A percentile compares a stretch with the other conserved stretches of the same genome.
phyloP scores from a whole-genome alignment of 1,140 invertebrate species.

The Trialeurodes vaporariorum region DNA sequence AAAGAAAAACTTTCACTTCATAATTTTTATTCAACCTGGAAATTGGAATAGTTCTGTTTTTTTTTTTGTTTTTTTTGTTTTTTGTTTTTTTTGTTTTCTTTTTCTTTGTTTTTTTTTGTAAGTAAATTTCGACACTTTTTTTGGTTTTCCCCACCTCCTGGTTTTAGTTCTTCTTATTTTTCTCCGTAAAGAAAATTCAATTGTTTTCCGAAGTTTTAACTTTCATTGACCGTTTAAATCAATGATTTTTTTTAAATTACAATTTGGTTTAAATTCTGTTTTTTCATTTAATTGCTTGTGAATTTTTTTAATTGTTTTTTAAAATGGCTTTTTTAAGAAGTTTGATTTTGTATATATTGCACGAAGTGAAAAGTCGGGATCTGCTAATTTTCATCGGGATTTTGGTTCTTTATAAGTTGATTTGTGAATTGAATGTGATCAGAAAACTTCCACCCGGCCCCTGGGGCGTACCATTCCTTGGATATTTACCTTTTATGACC shows the following conservation, averaged over 20 bases:
- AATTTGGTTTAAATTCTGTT: too few relatives aligned
- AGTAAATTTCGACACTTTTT: too few relatives aligned
- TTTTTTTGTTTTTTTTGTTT: too few relatives aligned
- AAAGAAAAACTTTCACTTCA: background rate
- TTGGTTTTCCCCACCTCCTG: too few relatives aligned
- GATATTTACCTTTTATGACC: constrained; percentile 67
- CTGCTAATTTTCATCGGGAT: background rate
- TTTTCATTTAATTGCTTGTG: background rate
- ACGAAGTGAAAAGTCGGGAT: background rate
- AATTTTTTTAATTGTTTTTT: background rate
- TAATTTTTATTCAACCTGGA: too few relatives aligned
- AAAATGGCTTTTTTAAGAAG: background rate
- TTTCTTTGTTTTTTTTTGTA: background rate
- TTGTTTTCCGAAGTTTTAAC: too few relatives aligned
- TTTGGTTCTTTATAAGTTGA: background rate
- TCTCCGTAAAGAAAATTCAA: too few relatives aligned
- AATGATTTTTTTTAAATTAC: too few relatives aligned
- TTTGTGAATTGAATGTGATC: background rate
- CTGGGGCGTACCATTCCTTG: constrained; percentile 67
- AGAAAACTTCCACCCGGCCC: constrained; percentile 63
- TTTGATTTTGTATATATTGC: background rate
- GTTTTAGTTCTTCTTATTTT: too few relatives aligned
- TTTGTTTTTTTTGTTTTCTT: background rate
- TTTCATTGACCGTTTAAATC: too few relatives aligned
- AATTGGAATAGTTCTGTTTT: too few relatives aligned